phyloP scores from a whole-genome alignment of 2,113 vertebrate genomes.

The Chaenocephalus aceratus region DNA sequence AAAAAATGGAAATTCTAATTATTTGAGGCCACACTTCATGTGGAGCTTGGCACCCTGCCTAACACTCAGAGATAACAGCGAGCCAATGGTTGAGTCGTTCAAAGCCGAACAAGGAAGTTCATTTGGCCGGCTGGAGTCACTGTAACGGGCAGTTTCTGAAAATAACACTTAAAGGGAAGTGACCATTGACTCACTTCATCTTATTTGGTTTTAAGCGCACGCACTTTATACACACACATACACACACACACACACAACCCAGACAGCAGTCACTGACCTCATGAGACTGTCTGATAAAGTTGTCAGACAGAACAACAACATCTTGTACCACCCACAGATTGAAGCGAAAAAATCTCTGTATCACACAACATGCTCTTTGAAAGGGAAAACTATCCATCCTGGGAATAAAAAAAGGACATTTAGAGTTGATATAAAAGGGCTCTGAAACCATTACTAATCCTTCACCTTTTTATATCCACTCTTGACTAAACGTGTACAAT shows the following conservation, averaged over 20 bases:
- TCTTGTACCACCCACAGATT: slow-evolving; percentile 53
- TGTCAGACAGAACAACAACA: slow-evolving; percentile 60
- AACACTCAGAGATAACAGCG: slow-evolving; percentile 30
- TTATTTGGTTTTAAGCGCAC: slow-evolving; percentile 30
- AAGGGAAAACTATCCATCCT: slow-evolving; percentile 24
- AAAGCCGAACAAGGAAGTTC: slow-evolving; percentile 19
- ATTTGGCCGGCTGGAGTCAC: slow-evolving; percentile 29
- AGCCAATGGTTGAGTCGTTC: slow-evolving; percentile 47
- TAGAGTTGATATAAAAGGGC: slow-evolving; percentile 17
- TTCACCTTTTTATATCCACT: neutral
- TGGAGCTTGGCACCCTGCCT: slow-evolving; percentile 37
- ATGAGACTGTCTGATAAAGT: slow-evolving; percentile 57
- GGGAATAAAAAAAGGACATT: slow-evolving; percentile 25
- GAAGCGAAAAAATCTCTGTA: slow-evolving; percentile 8
- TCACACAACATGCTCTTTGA: slow-evolving; percentile 26
- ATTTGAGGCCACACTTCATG: slow-evolving; percentile 16
- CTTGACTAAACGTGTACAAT: neutral
- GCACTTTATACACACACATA: slow-evolving; percentile 30
- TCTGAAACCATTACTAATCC: slow-evolving; percentile 9
- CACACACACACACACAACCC: slow-evolving; percentile 17
- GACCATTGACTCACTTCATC: slow-evolving; percentile 47
- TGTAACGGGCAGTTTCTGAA: slow-evolving; percentile 20
- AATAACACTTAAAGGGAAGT: slow-evolving; percentile 44
- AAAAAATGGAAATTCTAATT: slow-evolving; percentile 8
- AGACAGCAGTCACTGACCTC: slow-evolving; percentile 46